These are phyloP conservation scores for Lithophane socia DNA, from an alignment of 2,888 invertebrate genomes.

Conservation along the genomic window DNA sequence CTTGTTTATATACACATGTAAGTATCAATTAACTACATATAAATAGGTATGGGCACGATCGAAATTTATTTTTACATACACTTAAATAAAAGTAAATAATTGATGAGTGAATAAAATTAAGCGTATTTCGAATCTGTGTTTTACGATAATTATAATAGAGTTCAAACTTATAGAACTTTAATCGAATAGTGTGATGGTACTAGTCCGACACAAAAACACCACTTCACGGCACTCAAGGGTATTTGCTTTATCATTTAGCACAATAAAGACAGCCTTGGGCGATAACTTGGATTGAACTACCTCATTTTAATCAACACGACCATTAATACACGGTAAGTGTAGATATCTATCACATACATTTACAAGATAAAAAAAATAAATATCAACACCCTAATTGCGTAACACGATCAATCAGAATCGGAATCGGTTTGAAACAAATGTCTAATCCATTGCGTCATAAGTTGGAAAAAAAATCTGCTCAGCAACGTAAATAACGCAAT, in stretches of 20 bases:
- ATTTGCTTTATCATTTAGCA: slow-evolving; percentile 78
- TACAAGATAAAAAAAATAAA: neutral
- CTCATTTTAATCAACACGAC: slow-evolving; percentile 44
- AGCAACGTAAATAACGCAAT: too few species aligned
- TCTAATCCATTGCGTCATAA: too few species aligned
- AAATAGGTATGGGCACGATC: neutral
- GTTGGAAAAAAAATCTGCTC: too few species aligned
- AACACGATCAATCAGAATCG: too few species aligned
- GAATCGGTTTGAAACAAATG: too few species aligned
- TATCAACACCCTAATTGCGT: too few species aligned
- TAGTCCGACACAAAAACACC: slow-evolving; percentile 65
- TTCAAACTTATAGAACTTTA: slow-evolving; percentile 23
- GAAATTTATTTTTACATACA: slow-evolving; percentile 38
- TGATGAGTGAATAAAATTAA: slow-evolving; percentile 24
- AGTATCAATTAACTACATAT: slow-evolving; percentile 13
- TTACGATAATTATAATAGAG: slow-evolving; percentile 25
- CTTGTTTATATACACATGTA: slow-evolving; percentile 6
- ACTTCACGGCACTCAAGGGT: slow-evolving; percentile 73
- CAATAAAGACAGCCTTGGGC: slow-evolving; percentile 67
- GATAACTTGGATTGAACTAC: slow-evolving; percentile 57
- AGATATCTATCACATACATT: neutral
- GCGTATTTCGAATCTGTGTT: slow-evolving; percentile 18
- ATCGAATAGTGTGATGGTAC: slow-evolving; percentile 48
- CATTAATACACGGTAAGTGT: slow-evolving; percentile 14
- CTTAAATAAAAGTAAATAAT: slow-evolving; percentile 34